Percentiles rank a stretch among this genome's conserved stretches.
phyloP scores from a whole-genome alignment of 2,113 vertebrate species.

The Sinocyclocheilus rhinocerous region DNA sequence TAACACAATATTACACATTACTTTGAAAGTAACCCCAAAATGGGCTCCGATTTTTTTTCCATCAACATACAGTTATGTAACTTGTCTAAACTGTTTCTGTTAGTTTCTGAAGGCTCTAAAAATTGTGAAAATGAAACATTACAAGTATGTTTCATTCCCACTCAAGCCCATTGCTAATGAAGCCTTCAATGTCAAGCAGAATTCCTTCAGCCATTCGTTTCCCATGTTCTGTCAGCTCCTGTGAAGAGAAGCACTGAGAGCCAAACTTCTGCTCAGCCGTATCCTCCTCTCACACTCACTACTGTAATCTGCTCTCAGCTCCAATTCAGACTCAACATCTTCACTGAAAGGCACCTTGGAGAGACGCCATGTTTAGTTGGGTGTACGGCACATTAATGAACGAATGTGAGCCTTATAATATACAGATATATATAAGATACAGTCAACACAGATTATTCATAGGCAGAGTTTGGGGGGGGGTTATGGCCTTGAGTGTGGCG shows the following conservation, averaged over 20 bases:
- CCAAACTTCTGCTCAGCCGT: conserved; percentile 42
- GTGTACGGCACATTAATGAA: background rate
- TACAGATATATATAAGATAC: background rate
- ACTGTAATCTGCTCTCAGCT: background rate
- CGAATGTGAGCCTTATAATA: background rate
- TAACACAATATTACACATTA: background rate
- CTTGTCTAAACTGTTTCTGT: background rate
- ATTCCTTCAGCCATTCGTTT: conserved; percentile 7
- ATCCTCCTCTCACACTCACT: conserved; percentile 40
- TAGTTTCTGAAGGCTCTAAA: background rate
- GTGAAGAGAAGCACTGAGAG: background rate
- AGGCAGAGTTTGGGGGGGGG: too few relatives aligned
- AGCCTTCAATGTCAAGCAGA: conserved; percentile 9
- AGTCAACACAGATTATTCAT: conserved; percentile 30
- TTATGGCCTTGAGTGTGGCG: too few relatives aligned
- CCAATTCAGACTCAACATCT: conserved; percentile 19
- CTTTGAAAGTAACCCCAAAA: background rate
- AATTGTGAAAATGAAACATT: background rate
- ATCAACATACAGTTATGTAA: background rate
- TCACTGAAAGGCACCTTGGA: conserved; percentile 31
- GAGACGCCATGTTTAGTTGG: conserved; percentile 21
- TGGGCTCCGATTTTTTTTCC: background rate
- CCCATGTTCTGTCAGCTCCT: conserved; percentile 2
- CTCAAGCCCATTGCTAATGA: conserved; percentile 5
- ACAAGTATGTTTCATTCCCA: background rate